Base-by-base conservation (phyloP, 2,113 vertebrate species). In the Pao palembangensis region DNA sequence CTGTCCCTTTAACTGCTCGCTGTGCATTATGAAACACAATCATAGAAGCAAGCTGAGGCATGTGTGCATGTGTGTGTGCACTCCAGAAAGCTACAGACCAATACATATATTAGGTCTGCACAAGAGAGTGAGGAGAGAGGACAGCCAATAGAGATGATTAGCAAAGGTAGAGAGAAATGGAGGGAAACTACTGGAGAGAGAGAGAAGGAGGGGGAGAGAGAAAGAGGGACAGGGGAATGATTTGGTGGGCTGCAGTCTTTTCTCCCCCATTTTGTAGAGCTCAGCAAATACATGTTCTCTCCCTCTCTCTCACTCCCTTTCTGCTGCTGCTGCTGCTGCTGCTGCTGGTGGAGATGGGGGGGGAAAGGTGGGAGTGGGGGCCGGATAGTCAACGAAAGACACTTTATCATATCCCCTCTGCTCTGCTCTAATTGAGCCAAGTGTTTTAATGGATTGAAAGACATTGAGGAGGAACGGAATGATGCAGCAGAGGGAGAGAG, bases 191-290 rank as follows among this genome's bases (percentile, higher is more conserved):
- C 49, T 0, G 53, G 47, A 64, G 67, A 68, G 47, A 62, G 25
- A 28, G 25, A 6, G 25, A 28, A 4, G n/a, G 47, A 74, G 60
- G 71, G 49, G 69, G 64, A 58, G 61, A 51, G 71, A 49, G 67
- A 6, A 17, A 61, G 56, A 49, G 59, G 51, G 61, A 76, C 67
- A 69, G 71, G 74, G 78, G 86, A 88, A 89, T 87, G 78, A 85
- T 88, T 83, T 88, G 86, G 88, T 81, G 75, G 84, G 87, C 88
- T 90, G 89, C 90, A 90, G 90, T 90, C 83, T 87, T 90, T 87
- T 87, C 71, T 74, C 71, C 72, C n/a, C 66, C 75, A 77, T 91
- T 90, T 84, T 91, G 91, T 91, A 70, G 71, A 88, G 84, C 88
- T 91, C 90, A 91, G 91, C 90, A 91, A 85, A 88, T 89, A 84